Evolutionary conservation across 2,113 vertebrate genomes (phyloP).

Genomic region (Empidonax alnorum): DNA sequence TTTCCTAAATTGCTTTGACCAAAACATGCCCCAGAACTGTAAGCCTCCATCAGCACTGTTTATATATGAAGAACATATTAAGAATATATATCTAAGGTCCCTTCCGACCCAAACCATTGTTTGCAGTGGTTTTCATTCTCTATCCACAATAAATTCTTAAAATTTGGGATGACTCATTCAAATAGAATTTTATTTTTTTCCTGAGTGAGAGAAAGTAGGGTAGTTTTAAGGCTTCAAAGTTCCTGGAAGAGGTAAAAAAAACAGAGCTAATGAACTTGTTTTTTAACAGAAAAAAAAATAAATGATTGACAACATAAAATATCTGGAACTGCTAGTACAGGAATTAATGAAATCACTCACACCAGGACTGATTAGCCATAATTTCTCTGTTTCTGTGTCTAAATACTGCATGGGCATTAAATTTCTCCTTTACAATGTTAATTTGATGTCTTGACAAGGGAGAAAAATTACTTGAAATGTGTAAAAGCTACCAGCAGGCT

Average conservation of each 20-base stretch:
- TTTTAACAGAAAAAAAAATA: neutral
- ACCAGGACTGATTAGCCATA: neutral
- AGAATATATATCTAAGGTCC: neutral
- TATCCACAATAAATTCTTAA: neutral
- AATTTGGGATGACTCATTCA: neutral
- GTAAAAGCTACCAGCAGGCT: neutral
- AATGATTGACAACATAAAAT: neutral
- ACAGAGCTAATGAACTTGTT: neutral
- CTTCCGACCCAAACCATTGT: neutral
- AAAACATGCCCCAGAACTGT: neutral
- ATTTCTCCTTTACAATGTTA: conserved; percentile 40
- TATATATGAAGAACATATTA: neutral
- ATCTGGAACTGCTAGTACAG: neutral
- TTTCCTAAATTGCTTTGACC: neutral
- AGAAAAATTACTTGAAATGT: conserved; percentile 18
- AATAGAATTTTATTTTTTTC: neutral
- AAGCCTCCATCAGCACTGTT: neutral
- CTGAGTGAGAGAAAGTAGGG: neutral
- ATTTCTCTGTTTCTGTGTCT: conserved; percentile 21
- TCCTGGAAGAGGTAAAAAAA: neutral
- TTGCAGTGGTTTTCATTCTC: neutral
- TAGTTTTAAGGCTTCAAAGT: neutral
- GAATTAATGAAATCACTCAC: conserved; percentile 29
- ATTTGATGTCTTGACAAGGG: conserved; percentile 28
- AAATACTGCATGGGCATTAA: conserved; percentile 35